Conservation (phyloP, 2,113 vertebrate species). For the Melanostigma gelatinosum region DNA sequence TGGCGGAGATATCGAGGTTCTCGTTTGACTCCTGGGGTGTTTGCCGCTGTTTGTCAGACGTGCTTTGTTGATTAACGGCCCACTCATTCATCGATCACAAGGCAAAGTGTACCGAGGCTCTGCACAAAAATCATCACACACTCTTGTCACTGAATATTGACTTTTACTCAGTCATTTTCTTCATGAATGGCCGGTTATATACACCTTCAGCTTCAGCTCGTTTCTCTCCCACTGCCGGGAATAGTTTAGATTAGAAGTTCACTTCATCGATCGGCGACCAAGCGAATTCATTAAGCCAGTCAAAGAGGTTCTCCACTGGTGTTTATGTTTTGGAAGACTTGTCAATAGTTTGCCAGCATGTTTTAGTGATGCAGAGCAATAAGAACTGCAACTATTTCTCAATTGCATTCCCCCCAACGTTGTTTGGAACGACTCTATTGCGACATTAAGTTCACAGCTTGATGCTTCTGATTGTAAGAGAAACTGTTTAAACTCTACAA, state of each 20-base stretch:
- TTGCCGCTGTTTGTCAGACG: slow-evolving; percentile 60
- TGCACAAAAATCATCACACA: slow-evolving; percentile 47
- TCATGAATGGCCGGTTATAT: slow-evolving; percentile 63
- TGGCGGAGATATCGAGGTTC: slow-evolving; percentile 52
- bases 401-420: background rate
- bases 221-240: slow-evolving; percentile 25
- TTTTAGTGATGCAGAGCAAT: slow-evolving; percentile 36
- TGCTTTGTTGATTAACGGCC: slow-evolving; percentile 77
- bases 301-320: slow-evolving; percentile 17
- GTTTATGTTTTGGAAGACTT: slow-evolving; percentile 34
- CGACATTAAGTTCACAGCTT: background rate
- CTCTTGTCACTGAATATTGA: slow-evolving; percentile 58
- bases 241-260: slow-evolving; percentile 32
- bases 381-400: slow-evolving; percentile 13
- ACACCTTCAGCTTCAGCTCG: slow-evolving; percentile 42
- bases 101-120: slow-evolving; percentile 44
- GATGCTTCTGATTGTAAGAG: background rate
- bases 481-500: background rate
- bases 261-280: slow-evolving; percentile 41
- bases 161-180: slow-evolving; percentile 63
- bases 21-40: slow-evolving; percentile 59
- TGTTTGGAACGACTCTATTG: background rate
- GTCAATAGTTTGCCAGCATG: slow-evolving; percentile 35
- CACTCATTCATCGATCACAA: slow-evolving; percentile 70
- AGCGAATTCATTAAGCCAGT: slow-evolving; percentile 9